Conservation (phyloP, 2,113 vertebrate genomes). For the Eudorcas thomsonii region DNA sequence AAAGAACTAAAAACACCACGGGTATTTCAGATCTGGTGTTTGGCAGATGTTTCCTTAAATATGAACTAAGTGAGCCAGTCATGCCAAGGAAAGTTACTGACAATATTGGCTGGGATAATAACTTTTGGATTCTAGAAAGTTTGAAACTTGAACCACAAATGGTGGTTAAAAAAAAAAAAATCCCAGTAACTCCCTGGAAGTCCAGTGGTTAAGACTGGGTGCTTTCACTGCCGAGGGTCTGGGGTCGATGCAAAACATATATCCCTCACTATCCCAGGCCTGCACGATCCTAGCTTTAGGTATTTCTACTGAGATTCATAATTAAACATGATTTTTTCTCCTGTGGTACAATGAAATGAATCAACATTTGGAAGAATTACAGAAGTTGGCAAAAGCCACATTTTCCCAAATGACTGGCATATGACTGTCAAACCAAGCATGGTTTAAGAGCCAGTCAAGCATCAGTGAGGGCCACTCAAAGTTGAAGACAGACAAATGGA, state of each 20-base stretch:
- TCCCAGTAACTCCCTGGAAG: no score
- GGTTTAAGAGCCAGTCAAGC: neutral
- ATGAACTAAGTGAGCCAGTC: neutral
- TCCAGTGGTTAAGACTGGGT: no score
- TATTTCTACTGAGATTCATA: neutral
- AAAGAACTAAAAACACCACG: neutral
- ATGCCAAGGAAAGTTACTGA: neutral
- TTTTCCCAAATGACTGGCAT: neutral
- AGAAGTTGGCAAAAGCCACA: neutral
- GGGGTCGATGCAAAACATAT: fast-evolving
- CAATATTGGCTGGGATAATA: fast-evolving
- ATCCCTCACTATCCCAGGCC: no score
- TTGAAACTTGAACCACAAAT: no score
- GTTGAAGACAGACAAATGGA: neutral
- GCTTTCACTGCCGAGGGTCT: no score
- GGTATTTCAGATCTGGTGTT: neutral
- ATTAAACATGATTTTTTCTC: neutral
- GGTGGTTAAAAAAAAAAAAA: no score
- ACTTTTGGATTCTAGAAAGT: neutral
- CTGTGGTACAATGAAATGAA: neutral
- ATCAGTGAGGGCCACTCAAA: neutral
- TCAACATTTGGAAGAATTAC: neutral
- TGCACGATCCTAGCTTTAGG: neutral
- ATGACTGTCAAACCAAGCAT: neutral
- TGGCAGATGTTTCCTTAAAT: neutral